phyloP scores from a whole-genome alignment of 2,888 invertebrate genomes.

The Caradrina clavipalpis region DNA sequence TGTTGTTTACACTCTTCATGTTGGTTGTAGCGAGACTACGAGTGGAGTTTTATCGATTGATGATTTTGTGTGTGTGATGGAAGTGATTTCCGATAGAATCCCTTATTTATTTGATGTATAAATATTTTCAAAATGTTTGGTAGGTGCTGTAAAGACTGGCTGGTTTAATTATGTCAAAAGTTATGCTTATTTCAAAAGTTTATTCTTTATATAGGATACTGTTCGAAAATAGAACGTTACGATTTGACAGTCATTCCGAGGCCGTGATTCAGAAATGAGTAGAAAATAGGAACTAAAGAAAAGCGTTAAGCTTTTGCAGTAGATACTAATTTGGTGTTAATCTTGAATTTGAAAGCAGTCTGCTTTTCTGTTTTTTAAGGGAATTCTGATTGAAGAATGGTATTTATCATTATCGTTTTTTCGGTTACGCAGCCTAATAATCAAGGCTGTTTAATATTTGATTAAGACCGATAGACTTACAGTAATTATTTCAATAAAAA shows the following conservation, averaged over 20 bases:
- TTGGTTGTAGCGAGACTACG: slow-evolving; percentile 17
- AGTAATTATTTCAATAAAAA: slow-evolving; percentile 30
- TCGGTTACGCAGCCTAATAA: too few relatives aligned
- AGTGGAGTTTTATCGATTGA: slow-evolving; percentile 18
- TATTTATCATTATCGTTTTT: too few relatives aligned
- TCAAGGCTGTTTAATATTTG: slow-evolving; percentile 37
- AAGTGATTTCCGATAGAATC: slow-evolving; percentile 24
- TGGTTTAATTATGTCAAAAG: too few relatives aligned
- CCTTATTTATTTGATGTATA: slow-evolving; percentile 8
- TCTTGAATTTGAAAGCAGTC: background rate
- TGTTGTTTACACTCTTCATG: slow-evolving; percentile 75
- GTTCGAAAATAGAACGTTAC: too few relatives aligned
- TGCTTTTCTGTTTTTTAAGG: slow-evolving; percentile 6
- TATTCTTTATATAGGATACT: too few relatives aligned
- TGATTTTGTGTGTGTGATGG: slow-evolving; percentile 13
- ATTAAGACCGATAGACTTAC: slow-evolving; percentile 32
- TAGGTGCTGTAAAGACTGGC: too few relatives aligned
- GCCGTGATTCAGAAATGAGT: background rate
- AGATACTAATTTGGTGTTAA: too few relatives aligned
- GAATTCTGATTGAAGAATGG: too few relatives aligned
- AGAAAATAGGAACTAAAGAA: background rate
- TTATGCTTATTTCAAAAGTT: too few relatives aligned
- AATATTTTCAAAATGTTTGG: too few relatives aligned
- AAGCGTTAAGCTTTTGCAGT: too few relatives aligned
- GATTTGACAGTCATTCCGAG: too few relatives aligned